Evolutionary conservation across 2,888 invertebrate genomes (phyloP).

Genomic region (Platycnemis pennipes): DNA sequence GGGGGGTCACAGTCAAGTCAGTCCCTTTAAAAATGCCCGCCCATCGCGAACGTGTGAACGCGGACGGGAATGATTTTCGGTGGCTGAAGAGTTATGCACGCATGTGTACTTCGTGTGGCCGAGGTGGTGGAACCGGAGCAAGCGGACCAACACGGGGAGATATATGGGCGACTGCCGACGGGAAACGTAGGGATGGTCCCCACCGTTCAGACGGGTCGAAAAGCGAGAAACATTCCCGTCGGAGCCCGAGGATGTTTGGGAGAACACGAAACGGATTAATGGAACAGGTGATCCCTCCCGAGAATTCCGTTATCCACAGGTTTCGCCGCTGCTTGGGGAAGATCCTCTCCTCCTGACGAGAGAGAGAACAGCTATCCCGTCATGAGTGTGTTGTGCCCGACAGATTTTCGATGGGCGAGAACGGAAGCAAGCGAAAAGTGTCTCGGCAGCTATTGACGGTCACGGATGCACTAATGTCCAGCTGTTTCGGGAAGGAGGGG

Average conservation of each 20-base stretch:
- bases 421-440: not conserved
- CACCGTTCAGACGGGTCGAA: not conserved
- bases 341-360: not conserved
- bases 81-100: not conserved
- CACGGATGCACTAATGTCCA: not conserved
- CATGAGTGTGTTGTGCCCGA: not conserved
- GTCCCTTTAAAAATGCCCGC: slow-evolving; percentile 52
- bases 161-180: too few relatives aligned
- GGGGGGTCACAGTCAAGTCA: too few relatives aligned
- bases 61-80: not conserved
- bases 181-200: not conserved
- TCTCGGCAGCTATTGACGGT: not conserved
- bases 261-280: not conserved
- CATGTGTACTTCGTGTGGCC: not conserved
- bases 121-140: too few relatives aligned
- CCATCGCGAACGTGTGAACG: not conserved
- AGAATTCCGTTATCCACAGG: slow-evolving; percentile 49
- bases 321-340: not conserved
- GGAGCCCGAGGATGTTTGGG: not conserved
- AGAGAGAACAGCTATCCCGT: slow-evolving; percentile 7
- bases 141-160: too few relatives aligned
- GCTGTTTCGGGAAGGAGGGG: not conserved
- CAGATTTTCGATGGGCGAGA: not conserved
- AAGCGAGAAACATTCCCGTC: not conserved
- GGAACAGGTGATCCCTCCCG: slow-evolving; percentile 11